phyloP scores from a whole-genome alignment of 2,888 invertebrate species.

The Leucoma salicis region DNA sequence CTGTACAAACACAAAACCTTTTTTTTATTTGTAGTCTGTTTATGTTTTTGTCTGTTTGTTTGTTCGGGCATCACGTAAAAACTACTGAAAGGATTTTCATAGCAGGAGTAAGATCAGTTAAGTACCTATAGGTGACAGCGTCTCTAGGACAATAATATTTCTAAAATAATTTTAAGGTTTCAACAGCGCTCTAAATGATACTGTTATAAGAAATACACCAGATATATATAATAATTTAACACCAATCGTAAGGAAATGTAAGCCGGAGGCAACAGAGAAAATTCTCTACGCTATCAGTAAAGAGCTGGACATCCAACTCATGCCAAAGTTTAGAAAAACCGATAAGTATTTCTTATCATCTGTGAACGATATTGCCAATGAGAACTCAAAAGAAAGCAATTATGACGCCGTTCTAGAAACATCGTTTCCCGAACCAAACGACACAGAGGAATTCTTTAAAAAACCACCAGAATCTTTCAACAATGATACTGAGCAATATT shows the following conservation, averaged over 20 bases:
- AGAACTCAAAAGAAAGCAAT: slow-evolving; percentile 8
- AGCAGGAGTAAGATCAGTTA: too few species aligned
- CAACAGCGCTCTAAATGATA: slow-evolving; percentile 20
- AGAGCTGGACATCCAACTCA: slow-evolving; percentile 13
- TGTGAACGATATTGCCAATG: neutral
- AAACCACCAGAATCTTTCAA: slow-evolving; percentile 4
- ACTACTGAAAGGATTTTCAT: too few species aligned
- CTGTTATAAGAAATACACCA: slow-evolving; percentile 10
- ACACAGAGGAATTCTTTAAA: slow-evolving; percentile 4
- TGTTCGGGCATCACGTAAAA: too few species aligned
- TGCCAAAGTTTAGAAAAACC: slow-evolving; percentile 8
- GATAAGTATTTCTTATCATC: neutral
- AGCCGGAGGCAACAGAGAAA: slow-evolving; percentile 12
- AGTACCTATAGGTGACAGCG: too few species aligned
- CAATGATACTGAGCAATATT: neutral
- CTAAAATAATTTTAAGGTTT: slow-evolving; percentile 18
- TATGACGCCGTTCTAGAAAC: slow-evolving; percentile 14
- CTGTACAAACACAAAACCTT: too few species aligned
- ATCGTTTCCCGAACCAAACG: slow-evolving; percentile 9
- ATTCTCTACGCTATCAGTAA: slow-evolving; percentile 18
- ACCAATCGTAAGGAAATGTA: slow-evolving; percentile 14
- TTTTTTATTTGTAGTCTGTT: too few species aligned
- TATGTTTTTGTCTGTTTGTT: too few species aligned
- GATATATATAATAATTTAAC: slow-evolving; percentile 8
- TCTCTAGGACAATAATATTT: slow-evolving; percentile 7